These are phyloP conservation scores for Drosophila nr. perissopoda DNA, from an alignment of 2,888 invertebrate genomes.

Conservation along the genomic window DNA sequence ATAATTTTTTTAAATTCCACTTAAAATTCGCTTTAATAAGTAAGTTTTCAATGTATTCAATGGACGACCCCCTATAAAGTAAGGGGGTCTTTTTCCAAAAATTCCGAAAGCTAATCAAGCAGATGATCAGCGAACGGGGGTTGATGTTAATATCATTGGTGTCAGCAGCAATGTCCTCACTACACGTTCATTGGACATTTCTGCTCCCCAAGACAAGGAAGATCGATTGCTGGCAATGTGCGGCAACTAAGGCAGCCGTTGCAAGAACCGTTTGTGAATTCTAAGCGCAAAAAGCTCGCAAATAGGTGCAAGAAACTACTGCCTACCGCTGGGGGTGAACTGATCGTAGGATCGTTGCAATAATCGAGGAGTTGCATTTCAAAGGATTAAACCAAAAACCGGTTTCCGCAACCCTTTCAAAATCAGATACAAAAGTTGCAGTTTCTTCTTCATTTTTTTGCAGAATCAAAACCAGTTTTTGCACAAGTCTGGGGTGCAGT, in stretches of 20 bases:
- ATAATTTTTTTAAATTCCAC: not conserved
- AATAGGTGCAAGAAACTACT: not conserved
- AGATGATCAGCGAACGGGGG: slow-evolving; percentile 70
- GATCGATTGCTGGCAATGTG: slow-evolving; percentile 60
- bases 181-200: slow-evolving; percentile 93
- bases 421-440: not conserved
- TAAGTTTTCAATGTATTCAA: slow-evolving; percentile 45
- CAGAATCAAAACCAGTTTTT: slow-evolving; percentile 5
- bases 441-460: not conserved
- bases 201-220: slow-evolving; percentile 95
- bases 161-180: slow-evolving; percentile 95
- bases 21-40: not conserved
- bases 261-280: slow-evolving; percentile 72
- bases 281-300: slow-evolving; percentile 16
- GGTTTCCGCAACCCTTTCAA: slow-evolving; percentile 8
- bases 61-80: slow-evolving; percentile 86
- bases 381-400: slow-evolving; percentile 9
- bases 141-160: slow-evolving; percentile 85
- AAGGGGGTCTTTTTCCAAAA: slow-evolving; percentile 90
- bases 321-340: slow-evolving; percentile 4
- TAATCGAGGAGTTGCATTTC: slow-evolving; percentile 22
- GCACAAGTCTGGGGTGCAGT: not conserved
- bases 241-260: slow-evolving; percentile 14
- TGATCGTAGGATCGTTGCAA: slow-evolving; percentile 14
- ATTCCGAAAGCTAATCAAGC: slow-evolving; percentile 88